Evolutionary conservation across 2,888 invertebrate species (phyloP).

Genomic region (Notodonta dromedarius): DNA sequence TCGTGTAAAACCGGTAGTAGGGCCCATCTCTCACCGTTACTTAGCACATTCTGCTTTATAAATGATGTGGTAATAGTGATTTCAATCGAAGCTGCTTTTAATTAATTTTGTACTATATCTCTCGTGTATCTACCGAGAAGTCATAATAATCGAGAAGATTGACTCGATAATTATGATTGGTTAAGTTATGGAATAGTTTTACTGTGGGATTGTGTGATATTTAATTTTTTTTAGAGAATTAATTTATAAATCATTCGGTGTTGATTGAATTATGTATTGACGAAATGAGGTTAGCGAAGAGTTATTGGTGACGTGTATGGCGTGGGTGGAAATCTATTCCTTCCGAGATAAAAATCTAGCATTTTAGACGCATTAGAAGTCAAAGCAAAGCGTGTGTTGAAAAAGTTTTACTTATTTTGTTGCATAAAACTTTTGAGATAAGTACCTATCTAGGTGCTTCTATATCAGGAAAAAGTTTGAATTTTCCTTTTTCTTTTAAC

Average conservation of each 20-base stretch:
- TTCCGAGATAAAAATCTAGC: background rate
- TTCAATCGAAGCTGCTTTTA: slow-evolving; percentile 74
- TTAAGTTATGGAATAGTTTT: slow-evolving; percentile 48
- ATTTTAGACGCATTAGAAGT: background rate
- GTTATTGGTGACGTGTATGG: slow-evolving; percentile 22
- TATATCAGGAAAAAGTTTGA: slow-evolving; percentile 30
- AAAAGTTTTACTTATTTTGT: background rate
- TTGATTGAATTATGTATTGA: slow-evolving; percentile 45
- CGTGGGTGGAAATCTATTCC: slow-evolving; percentile 26
- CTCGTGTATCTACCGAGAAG: slow-evolving; percentile 48
- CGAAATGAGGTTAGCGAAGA: slow-evolving; percentile 35
- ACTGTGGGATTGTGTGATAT: slow-evolving; percentile 32
- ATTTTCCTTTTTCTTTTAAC: slow-evolving; percentile 44
- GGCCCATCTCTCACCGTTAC: slow-evolving; percentile 75
- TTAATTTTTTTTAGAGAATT: slow-evolving; percentile 40
- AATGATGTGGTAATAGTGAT: slow-evolving; percentile 73
- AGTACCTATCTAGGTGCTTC: background rate
- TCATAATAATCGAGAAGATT: slow-evolving; percentile 50
- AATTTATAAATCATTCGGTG: slow-evolving; percentile 43
- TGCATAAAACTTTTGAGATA: too few species aligned
- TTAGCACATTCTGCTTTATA: slow-evolving; percentile 71
- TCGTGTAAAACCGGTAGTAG: slow-evolving; percentile 81
- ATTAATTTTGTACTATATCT: slow-evolving; percentile 77
- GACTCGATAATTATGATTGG: slow-evolving; percentile 53
- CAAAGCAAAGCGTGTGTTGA: too few species aligned